phyloP scores from a whole-genome alignment of 2,888 invertebrate species.

The Seira musarum region DNA sequence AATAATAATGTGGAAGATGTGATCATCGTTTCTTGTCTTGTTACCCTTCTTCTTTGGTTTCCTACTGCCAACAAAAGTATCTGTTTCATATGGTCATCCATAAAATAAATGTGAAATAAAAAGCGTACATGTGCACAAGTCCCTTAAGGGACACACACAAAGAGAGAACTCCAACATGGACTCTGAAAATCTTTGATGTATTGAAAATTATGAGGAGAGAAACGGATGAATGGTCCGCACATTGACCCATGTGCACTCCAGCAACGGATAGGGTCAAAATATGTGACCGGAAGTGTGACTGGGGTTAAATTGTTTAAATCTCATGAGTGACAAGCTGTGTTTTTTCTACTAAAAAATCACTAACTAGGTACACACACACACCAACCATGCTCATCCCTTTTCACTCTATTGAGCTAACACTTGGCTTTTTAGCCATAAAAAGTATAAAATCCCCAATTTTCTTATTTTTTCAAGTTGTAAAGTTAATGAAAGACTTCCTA shows the following conservation, averaged over 20 bases:
- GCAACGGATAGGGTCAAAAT: constrained; percentile 68
- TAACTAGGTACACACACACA: background rate
- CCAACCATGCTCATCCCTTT: background rate
- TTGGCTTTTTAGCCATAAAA: background rate
- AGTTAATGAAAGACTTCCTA: constrained; percentile 1
- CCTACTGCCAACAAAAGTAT: constrained; percentile 29
- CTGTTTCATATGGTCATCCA: constrained; percentile 30
- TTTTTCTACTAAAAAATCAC: background rate
- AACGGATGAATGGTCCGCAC: constrained; percentile 61
- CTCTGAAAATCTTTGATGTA: background rate
- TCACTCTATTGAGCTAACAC: too few species aligned
- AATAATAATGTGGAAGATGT: constrained; percentile 20
- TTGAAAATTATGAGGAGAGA: constrained; percentile 54
- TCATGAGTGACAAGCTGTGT: constrained; percentile 16
- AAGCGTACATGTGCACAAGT: constrained; percentile 35
- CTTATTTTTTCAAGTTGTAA: background rate
- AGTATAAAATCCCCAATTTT: background rate
- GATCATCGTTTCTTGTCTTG: constrained; percentile 21
- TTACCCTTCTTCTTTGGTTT: constrained; percentile 32
- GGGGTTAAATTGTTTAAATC: constrained; percentile 65
- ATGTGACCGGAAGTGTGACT: constrained; percentile 70
- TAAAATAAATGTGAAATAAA: constrained; percentile 30
- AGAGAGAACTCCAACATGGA: constrained; percentile 9
- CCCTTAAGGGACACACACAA: constrained; percentile 55
- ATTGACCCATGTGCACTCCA: constrained; percentile 70